Evolutionary conservation across 2,113 vertebrate genomes (phyloP).

Genomic region (Muntiacus muntjak): DNA sequence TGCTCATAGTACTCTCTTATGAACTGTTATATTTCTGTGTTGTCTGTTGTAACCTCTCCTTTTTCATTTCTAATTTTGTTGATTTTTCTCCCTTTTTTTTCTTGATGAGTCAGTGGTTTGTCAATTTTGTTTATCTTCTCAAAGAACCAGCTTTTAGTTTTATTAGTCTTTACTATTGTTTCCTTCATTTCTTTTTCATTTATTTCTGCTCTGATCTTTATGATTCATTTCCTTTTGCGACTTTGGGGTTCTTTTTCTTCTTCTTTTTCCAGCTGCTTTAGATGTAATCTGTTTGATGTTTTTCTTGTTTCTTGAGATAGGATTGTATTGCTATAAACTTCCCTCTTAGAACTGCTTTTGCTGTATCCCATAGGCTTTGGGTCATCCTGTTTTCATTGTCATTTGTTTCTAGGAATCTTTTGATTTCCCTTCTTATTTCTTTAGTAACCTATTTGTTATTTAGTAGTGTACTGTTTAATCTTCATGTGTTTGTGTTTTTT

Average conservation of each 20-base stretch:
- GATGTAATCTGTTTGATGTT: background rate
- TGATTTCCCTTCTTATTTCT: background rate
- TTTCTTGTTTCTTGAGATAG: background rate
- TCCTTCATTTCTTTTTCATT: background rate
- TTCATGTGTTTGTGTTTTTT: background rate
- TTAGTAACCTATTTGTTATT: background rate
- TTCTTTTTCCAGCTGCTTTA: background rate
- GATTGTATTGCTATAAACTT: background rate
- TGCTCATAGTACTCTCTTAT: background rate
- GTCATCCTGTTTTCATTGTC: background rate
- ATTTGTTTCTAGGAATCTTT: background rate
- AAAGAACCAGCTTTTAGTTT: background rate
- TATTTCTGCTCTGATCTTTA: background rate
- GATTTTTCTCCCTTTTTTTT: background rate
- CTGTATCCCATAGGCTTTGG: background rate
- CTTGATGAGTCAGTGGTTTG: background rate
- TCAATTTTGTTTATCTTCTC: background rate
- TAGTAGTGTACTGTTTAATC: background rate
- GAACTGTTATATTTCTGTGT: background rate
- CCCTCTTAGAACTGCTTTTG: background rate
- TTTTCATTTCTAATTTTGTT: background rate
- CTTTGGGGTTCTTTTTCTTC: background rate
- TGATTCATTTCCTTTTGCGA: background rate
- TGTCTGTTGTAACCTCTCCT: background rate
- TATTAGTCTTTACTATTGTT: background rate